phyloP scores from a whole-genome alignment of 2,797 vertebrate species.

The Sebastolobus alascanus region DNA sequence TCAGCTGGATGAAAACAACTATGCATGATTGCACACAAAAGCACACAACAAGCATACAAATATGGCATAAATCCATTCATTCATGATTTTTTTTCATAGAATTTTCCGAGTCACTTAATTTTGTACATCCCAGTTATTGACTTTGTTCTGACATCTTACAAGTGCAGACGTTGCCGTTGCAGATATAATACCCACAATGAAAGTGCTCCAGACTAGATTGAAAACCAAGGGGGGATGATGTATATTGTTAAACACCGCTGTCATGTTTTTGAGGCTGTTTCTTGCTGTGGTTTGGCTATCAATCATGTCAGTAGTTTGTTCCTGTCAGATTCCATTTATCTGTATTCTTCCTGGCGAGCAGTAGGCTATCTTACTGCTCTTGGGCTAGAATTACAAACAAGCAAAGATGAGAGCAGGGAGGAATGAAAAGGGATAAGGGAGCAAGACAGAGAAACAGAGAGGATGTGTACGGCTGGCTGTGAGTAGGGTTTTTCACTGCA shows the following conservation, averaged over 20 bases:
- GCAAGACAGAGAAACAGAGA: slow-evolving; percentile 9
- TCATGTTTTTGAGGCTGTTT: slow-evolving; percentile 54
- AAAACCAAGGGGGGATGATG: slow-evolving; percentile 51
- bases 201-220: slow-evolving; percentile 14
- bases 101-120: background rate
- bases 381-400: slow-evolving; percentile 66
- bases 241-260: slow-evolving; percentile 44
- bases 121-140: background rate
- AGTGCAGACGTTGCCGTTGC: slow-evolving; percentile 14
- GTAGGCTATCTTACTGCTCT: slow-evolving; percentile 39
- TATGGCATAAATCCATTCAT: background rate
- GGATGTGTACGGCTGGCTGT: slow-evolving; percentile 11
- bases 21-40: background rate
- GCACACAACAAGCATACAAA: background rate
- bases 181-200: slow-evolving; percentile 14
- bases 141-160: slow-evolving; percentile 10
- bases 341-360: slow-evolving; percentile 44
- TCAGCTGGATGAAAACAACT: background rate
- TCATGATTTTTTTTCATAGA: background rate
- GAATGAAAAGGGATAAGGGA: slow-evolving; percentile 32
- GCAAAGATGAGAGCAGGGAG: slow-evolving; percentile 37
- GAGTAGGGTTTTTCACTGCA: slow-evolving; percentile 11
- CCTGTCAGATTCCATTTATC: slow-evolving; percentile 72
- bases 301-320: slow-evolving; percentile 72
- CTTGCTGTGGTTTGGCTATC: slow-evolving; percentile 55